Base-by-base conservation (phyloP, 2,888 invertebrate genomes). In the Amaurobius ferox region DNA sequence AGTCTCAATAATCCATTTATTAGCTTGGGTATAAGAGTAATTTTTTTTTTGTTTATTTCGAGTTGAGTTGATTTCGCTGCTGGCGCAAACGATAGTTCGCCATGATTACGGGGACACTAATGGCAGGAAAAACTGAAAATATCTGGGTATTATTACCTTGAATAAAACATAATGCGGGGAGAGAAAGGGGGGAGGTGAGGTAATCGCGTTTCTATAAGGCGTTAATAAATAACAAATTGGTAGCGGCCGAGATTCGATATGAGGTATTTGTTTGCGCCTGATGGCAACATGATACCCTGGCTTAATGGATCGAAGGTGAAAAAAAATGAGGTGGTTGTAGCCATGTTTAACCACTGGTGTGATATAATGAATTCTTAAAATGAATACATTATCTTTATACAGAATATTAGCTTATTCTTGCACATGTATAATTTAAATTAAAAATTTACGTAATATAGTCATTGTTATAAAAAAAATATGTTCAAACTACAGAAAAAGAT, bases 171-270 rank as follows among this genome's bases (percentile, higher is more conserved):
- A 66, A 77, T 85, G 66, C 72, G 13, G 6, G 30, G 66, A 23
- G 29, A 32, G 39, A 44, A 1, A 19, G 73, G 40, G 66, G 29
- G 19, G 68, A 71, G 66, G 6, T 32, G 29, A 64, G 67, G 83
- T 85, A 85, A 85, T 85, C 83, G 77, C 72, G 64, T 83, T 73
- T 64, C 72, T 72, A 85, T 78, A 85, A 85, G 83, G 77, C 83
- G 77, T 85, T 85, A 85, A 85, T 85, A 85, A 85, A 85, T 85
- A 85, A 85, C 83, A 85, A 85, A 77, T 85, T 85, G 83, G 77
- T 61, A 83, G 70, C 70, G 70, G 74, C 29, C 44, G 79, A 66
- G 35, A 73, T 64, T 68, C 39, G 66, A 48, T 77, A 71, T 76
- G 71, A 76, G 66, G 77, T 77, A 72, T 85, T 85, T 85, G 77